Conservation (phyloP, 2,113 vertebrate genomes). For the Catagonus wagneri region DNA sequence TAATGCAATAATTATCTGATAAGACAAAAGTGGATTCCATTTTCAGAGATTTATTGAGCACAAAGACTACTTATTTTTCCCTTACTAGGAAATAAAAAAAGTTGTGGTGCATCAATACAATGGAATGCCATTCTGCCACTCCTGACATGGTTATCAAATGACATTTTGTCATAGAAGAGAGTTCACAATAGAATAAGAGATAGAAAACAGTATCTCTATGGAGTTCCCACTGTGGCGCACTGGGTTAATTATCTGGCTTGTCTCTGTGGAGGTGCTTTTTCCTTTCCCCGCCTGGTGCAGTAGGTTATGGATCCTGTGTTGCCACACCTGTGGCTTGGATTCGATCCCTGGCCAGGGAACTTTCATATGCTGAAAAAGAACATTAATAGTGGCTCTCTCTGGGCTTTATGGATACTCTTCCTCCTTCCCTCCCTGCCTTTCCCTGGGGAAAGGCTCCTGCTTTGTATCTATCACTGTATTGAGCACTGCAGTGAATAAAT, state of each 20-base stretch:
- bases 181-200: neutral
- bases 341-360: no score
- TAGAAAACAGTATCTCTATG: constrained; percentile 1
- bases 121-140: neutral
- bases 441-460: neutral
- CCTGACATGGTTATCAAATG: neutral
- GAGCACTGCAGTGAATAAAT: neutral
- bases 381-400: neutral
- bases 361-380: no score
- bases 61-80: constrained; percentile 4
- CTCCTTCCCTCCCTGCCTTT: neutral
- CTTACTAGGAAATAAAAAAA: neutral
- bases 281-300: no score
- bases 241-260: no score
- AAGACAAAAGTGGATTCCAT: neutral
- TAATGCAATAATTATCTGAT: neutral
- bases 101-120: neutral
- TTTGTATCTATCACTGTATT: neutral
- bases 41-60: neutral
- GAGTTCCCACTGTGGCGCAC: no score
- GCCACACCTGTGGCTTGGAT: no score
- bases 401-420: neutral
- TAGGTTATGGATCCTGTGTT: no score
- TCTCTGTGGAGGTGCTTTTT: no score
- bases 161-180: neutral